These are phyloP conservation scores for Anhinga anhinga DNA, from an alignment of 2,113 vertebrate genomes.

Conservation along the genomic window DNA sequence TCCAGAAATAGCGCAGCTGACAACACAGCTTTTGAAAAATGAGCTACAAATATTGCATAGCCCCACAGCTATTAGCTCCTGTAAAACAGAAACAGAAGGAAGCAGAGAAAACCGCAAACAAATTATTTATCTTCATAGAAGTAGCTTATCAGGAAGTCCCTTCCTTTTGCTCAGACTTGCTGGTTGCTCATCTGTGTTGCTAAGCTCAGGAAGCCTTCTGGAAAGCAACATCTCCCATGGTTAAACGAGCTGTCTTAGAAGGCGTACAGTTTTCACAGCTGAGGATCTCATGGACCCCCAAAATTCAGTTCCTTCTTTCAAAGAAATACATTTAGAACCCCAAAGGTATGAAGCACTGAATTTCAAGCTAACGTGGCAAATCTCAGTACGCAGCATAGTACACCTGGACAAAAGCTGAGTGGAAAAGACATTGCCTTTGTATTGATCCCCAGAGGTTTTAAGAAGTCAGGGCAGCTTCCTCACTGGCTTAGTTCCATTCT, in stretches of 20 bases:
- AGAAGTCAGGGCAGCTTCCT: neutral
- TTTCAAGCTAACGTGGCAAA: neutral
- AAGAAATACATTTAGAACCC: neutral
- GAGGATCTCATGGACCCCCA: neutral
- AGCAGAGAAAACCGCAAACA: neutral
- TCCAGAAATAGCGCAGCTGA: slow-evolving; percentile 57
- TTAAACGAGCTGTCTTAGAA: neutral
- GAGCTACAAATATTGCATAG: slow-evolving; percentile 71
- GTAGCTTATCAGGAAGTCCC: neutral
- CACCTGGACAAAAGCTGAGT: neutral
- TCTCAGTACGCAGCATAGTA: neutral
- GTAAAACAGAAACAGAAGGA: neutral
- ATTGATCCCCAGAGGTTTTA: neutral
- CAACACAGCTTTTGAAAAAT: slow-evolving; percentile 65
- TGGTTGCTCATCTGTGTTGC: neutral
- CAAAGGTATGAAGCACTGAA: neutral
- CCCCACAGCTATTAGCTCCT: slow-evolving; percentile 71
- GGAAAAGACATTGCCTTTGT: neutral
- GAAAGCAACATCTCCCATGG: neutral
- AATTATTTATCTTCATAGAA: neutral
- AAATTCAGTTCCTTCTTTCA: neutral
- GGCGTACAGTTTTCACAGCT: neutral
- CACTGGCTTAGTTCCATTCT: neutral
- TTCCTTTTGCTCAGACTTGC: neutral
- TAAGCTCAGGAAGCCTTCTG: neutral